A percentile compares a stretch with the other conserved stretches of the same genome.
Conservation (phyloP, 2,113 vertebrate genomes). For the Saguinus imperator region DNA sequence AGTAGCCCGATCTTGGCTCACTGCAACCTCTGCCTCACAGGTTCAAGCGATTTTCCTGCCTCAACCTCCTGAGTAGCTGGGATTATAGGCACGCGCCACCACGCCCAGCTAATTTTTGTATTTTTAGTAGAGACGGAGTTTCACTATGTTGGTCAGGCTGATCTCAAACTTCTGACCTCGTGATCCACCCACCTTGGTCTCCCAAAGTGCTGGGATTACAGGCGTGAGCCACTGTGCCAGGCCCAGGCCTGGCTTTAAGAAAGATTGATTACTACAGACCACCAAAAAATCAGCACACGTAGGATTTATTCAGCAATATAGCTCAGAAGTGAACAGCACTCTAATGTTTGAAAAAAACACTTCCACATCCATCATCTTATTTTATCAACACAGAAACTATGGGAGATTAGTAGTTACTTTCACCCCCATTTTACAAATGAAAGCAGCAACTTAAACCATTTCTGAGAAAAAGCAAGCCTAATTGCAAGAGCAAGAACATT, state of each 20-base stretch:
- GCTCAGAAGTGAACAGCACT: not conserved
- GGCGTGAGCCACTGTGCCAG: too few relatives aligned
- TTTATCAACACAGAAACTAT: conserved; percentile 20
- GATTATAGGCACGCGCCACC: too few relatives aligned
- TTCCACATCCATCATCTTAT: conserved; percentile 18
- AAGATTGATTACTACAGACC: conserved; percentile 3
- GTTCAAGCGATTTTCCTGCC: too few relatives aligned
- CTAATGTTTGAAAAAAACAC: conserved; percentile 26
- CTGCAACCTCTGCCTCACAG: too few relatives aligned
- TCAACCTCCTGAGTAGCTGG: too few relatives aligned
- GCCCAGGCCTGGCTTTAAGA: not conserved
- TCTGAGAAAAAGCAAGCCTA: conserved; percentile 41
- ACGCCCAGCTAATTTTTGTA: too few relatives aligned
- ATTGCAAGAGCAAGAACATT: conserved; percentile 35
- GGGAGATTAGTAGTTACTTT: conserved; percentile 38
- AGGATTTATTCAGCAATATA: not conserved
- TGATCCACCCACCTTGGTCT: too few relatives aligned
- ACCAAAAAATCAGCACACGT: conserved; percentile 26
- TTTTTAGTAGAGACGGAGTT: too few relatives aligned
- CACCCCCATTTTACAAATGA: conserved; percentile 28
- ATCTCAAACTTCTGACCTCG: too few relatives aligned
- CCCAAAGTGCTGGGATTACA: too few relatives aligned
- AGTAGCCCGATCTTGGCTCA: too few relatives aligned
- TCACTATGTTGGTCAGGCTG: too few relatives aligned
- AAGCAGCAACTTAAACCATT: conserved; percentile 1